Evolutionary conservation across 2,888 invertebrate genomes (phyloP), one percentile per base, ranked within the genome.

Genomic region (Reticulitermes lucifugus): DNA sequence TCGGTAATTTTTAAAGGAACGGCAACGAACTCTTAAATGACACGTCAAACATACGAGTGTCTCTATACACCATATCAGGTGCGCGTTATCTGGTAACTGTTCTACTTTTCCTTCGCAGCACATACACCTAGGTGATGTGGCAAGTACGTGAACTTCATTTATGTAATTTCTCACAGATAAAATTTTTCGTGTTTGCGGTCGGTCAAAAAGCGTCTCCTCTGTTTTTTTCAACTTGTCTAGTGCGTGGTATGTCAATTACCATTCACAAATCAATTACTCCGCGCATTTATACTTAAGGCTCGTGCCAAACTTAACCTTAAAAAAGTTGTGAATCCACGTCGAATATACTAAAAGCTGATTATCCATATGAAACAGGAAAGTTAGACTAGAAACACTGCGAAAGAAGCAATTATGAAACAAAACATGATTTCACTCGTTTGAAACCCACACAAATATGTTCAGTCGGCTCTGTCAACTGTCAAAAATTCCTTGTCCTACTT

Each of bases 401-500:
- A 18, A 55, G 14, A 55, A 18, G 18, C 55, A 55, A 18, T 18
- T 65, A 65, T 10, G 25, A n/a, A n/a, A 6, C 65, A 7, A n/a
- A 65, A 5, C 1, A 10, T 65, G 65, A 65, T 25, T n/a, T 65
- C 65, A 65, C 25, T 25, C 25, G 0, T 65, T 25, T 25, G 25
- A 25, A 65, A 65, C 65, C 65, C 65, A 65, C 65, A 65, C 65
- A 65, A 65, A 65, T 60, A 60, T 65, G 65, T 25, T 25, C 14
- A 25, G 65, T 65, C 4, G 14, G 10, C 65, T 10, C 65, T n/a
- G 7, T 65, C 65, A 65, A 65, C n/a, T 65, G 65, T 65, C 65
- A 65, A 65, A 65, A 35, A 65, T 25, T 65, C n/a, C n/a, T 65
- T 65, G 65, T n/a, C 65, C 65, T 65, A 65, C 65, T 65, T 65